Conservation (phyloP, 2,113 vertebrate species). For the Helogale parvula region DNA sequence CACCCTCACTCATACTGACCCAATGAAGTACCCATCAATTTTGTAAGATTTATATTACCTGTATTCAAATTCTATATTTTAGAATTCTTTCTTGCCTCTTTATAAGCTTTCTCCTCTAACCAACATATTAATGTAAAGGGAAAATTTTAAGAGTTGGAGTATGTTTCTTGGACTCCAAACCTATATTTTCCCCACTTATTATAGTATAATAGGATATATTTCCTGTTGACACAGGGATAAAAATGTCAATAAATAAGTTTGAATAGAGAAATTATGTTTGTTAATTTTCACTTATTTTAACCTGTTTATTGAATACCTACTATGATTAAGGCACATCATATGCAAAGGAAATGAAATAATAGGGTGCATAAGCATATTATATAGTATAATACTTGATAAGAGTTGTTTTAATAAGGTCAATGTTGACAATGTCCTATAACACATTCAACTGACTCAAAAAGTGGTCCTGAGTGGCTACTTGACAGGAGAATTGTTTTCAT, state of each 20-base stretch:
- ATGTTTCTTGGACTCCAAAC: background rate
- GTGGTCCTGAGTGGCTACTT: background rate
- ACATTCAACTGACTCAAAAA: slow-evolving; percentile 22
- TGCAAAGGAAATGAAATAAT: background rate
- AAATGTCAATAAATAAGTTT: background rate
- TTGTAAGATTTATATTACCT: background rate
- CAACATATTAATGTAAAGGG: background rate
- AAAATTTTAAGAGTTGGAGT: background rate
- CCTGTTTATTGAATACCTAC: background rate
- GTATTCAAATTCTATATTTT: background rate
- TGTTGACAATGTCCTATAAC: background rate
- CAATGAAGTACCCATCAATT: background rate
- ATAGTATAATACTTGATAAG: background rate
- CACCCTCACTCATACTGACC: background rate
- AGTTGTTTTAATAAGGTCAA: background rate
- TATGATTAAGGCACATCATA: background rate
- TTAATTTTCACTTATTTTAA: background rate
- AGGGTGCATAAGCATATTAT: background rate
- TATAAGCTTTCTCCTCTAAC: background rate
- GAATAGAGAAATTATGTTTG: background rate
- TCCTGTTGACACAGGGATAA: background rate
- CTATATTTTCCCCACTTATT: background rate
- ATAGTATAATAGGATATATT: background rate
- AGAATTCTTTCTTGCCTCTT: background rate
- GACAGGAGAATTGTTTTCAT: slow-evolving; percentile 1